Percentiles rank a stretch among this genome's conserved stretches.
Evolutionary conservation across 37 sponge, comb jelly and placozoan genomes (phyloP).

Genomic region (Halichondria panicea): DNA sequence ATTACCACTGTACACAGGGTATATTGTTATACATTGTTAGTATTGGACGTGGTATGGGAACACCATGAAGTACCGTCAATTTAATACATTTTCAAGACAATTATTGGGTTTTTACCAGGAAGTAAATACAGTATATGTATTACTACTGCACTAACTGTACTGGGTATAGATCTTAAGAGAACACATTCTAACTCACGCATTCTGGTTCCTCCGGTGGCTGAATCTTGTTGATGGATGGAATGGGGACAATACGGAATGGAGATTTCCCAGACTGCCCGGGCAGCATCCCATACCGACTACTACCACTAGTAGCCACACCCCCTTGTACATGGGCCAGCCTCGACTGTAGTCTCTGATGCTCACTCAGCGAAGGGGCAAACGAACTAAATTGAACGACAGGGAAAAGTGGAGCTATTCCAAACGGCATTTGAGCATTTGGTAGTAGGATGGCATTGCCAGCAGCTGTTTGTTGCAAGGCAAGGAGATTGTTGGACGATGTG

Average conservation of each 20-base stretch:
- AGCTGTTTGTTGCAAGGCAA: neutral
- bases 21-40: too few species aligned
- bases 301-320: neutral
- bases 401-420: slow-evolving; percentile 25
- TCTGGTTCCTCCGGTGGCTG: slow-evolving; percentile 22
- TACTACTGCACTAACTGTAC: too few species aligned
- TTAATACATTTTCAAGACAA: too few species aligned
- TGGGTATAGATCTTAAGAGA: too few species aligned
- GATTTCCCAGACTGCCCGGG: slow-evolving; percentile 14
- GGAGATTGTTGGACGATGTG: neutral
- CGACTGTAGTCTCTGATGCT: neutral
- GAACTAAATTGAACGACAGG: too few species aligned
- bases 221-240: slow-evolving; percentile 39
- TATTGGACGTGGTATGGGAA: too few species aligned
- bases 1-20: too few species aligned
- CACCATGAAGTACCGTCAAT: too few species aligned
- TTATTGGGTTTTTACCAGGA: too few species aligned
- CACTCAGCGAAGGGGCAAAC: too few species aligned
- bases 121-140: too few species aligned
- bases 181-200: too few species aligned
- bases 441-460: slow-evolving; percentile 18
- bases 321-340: neutral
- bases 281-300: neutral
- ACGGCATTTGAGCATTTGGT: slow-evolving; percentile 22
- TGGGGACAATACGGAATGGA: slow-evolving; percentile 44